Percentiles rank a stretch among this genome's conserved stretches.
phyloP scores from a whole-genome alignment of 1,140 invertebrate species.

The Chelonus insularis region DNA sequence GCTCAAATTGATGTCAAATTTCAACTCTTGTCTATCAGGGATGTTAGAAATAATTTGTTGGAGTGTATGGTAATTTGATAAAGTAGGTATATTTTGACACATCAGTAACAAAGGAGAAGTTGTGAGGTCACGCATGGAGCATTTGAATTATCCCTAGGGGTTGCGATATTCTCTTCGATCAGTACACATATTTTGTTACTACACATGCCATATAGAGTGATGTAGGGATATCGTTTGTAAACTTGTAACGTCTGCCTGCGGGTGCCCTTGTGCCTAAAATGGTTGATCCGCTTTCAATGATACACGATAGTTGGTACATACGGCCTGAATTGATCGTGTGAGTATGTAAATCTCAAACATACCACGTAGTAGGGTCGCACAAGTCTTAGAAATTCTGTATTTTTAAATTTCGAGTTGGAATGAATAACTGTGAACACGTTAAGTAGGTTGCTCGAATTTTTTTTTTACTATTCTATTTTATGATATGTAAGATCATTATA shows the following conservation, averaged over 20 bases:
- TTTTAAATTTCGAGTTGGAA: no score
- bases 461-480: no score
- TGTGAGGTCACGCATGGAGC: slow-evolving; percentile 23
- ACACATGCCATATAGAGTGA: no score
- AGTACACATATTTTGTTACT: neutral
- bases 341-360: neutral
- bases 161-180: slow-evolving; percentile 15
- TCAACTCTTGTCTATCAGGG: no score
- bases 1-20: no score
- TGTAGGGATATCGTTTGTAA: slow-evolving; percentile 22
- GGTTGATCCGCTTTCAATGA: slow-evolving; percentile 20
- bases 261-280: slow-evolving; percentile 21
- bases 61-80: slow-evolving; percentile 3
- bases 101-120: slow-evolving; percentile 21
- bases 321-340: neutral
- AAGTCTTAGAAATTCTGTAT: neutral
- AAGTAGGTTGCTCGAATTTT: no score
- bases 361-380: neutral
- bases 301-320: neutral
- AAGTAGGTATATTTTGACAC: slow-evolving; percentile 9
- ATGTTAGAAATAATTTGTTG: neutral
- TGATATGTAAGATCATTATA: no score
- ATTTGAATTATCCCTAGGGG: slow-evolving; percentile 8
- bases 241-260: slow-evolving; percentile 24
- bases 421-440: no score